Base-by-base conservation (phyloP, 2,113 vertebrate species). In the Ammodytes marinus region DNA sequence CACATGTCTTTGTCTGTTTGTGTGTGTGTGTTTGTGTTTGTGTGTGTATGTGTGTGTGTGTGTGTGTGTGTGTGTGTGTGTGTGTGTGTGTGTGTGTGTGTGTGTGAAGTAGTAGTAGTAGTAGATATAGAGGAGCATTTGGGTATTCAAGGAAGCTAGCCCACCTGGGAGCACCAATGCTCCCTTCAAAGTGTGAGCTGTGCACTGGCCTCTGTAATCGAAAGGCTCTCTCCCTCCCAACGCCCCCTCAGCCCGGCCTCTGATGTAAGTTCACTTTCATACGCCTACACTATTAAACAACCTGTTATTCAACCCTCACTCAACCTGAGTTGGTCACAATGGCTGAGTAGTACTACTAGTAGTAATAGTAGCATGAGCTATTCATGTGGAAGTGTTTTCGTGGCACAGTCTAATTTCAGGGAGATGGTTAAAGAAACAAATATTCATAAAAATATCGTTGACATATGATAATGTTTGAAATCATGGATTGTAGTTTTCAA, bases 211-310 rank as follows among this genome's bases (percentile, higher is more conserved):
- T 86, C 55, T n/a, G 27, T 27, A 64, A 86, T 86, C 43, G 27
- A 86, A 80, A 69, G 69, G 46, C 64, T 83, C 42, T 64, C 69
- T 77, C 10, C 47, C 39, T 67, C 72, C 12, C 6, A 46, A 79
- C 88, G 2, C 89, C 87, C 75, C 74, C 87, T 85, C 80, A 64
- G 75, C 74, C 59, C 79, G 57, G 15, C 35, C 43, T 64, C 64
- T 80, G 78, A 88, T 80, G 79, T 79, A 86, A 72, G 81, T 83
- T 88, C 86, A 87, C 82, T 85, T 89, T 85, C 81, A 89, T 83
- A 88, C 88, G 77, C 80, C 83, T 86, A 82, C 85, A 27, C 77
- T 77, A 49, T 82, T 65, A 58, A 77, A 57, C 74, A 83, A 49
- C 72, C 61, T 63, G 75, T 81, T 81, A 49, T 77, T 79, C 64